Conservation (phyloP, 2,888 invertebrate genomes). For the Heliconius erato region DNA sequence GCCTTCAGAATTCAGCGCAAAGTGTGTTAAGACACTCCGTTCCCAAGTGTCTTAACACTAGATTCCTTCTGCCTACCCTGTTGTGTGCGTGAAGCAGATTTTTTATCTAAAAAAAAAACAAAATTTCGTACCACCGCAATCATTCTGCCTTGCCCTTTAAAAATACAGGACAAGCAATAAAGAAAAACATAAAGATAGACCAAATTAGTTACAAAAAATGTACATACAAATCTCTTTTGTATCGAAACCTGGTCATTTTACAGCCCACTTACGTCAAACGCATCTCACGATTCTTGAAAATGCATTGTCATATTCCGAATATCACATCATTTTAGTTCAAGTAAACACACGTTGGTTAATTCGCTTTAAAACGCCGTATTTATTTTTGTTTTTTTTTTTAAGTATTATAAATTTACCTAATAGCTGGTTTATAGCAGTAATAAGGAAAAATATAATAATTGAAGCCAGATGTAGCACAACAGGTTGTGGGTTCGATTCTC, state of each 20-base stretch:
- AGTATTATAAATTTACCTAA: background rate
- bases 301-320: conserved; percentile 75
- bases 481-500: too few species aligned
- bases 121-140: background rate
- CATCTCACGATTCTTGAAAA: conserved; percentile 67
- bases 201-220: conserved; percentile 24
- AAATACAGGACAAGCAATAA: background rate
- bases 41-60: too few species aligned
- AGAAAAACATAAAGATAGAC: background rate
- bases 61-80: too few species aligned
- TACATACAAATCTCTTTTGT: conserved; percentile 42
- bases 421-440: background rate
- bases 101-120: background rate
- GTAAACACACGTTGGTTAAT: conserved; percentile 53
- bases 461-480: too few species aligned
- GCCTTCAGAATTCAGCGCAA: too few species aligned
- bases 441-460: too few species aligned
- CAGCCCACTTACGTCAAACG: conserved; percentile 67
- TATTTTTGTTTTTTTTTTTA: background rate
- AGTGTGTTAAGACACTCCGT: too few species aligned
- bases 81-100: too few species aligned
- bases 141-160: background rate
- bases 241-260: conserved; percentile 61
- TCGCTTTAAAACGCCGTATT: conserved; percentile 19
- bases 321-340: conserved; percentile 59